phyloP scores from a whole-genome alignment of 2,888 invertebrate genomes.

The Meteorus colon region DNA sequence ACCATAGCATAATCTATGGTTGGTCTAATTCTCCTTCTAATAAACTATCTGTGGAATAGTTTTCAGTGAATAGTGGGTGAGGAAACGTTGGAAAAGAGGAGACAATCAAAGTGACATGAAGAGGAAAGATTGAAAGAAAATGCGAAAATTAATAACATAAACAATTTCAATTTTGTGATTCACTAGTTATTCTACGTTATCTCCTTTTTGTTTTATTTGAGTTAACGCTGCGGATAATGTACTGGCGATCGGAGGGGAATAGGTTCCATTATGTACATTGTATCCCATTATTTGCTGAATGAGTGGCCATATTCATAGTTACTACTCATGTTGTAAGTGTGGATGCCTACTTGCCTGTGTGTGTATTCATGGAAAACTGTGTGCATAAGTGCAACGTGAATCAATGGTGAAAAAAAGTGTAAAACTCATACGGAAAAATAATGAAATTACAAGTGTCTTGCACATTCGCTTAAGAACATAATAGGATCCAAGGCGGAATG shows the following conservation, averaged over 20 bases:
- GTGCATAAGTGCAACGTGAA: neutral
- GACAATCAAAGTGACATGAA: neutral
- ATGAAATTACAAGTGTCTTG: conserved; percentile 10
- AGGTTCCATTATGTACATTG: neutral
- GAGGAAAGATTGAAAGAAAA: neutral
- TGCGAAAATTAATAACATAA: neutral
- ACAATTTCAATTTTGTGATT: neutral
- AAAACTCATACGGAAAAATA: neutral
- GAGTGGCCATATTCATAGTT: conserved; percentile 22
- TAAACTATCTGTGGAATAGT: neutral
- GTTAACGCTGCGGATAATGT: neutral
- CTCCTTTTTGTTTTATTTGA: neutral
- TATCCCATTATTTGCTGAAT: conserved; percentile 7
- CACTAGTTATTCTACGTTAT: neutral
- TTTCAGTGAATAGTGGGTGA: neutral
- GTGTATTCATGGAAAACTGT: neutral
- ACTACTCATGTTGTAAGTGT: neutral
- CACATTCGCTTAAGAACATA: neutral
- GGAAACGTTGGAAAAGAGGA: neutral
- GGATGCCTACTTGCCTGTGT: neutral
- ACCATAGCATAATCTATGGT: neutral
- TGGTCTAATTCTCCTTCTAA: neutral
- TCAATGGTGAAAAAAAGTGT: neutral
- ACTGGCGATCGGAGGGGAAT: neutral
- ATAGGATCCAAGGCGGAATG: neutral